Base-by-base conservation (phyloP, 2,797 vertebrate genomes). In the Argyrosomus regius region DNA sequence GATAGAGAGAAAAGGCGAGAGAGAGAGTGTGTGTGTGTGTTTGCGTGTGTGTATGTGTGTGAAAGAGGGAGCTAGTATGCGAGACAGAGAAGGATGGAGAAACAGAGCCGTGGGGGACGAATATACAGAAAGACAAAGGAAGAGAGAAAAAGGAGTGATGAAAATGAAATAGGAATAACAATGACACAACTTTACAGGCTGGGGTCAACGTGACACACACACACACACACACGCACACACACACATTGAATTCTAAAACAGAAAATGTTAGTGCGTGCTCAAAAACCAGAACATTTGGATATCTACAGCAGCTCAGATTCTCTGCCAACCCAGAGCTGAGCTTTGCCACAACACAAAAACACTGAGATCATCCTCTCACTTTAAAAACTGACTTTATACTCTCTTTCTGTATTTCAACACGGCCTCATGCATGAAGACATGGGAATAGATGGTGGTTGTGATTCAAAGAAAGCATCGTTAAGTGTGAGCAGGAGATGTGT, bases 31-130 rank as follows among this genome's bases (percentile, higher is more conserved):
- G 12, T 45, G 43, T 12, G 43, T 43, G 41, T 13, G 3, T 45
- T 8, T 35, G 35, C 35, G 17, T 12, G 62, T 43, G 62, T 12
- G 69, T 12, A 62, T 43, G 58, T 14, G 65, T 45, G 59, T 61
- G 48, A 62, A 6, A 59, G 57, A 67, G 62, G 49, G 64, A 59
- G 48, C 20, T 10, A 22, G 58, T 73, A 46, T 73, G 41, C 5
- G 24, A 86, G 75, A 78, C 58, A 80, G n/a, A 58, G 45, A 46
- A 52, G 20, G 67, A 75, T 80, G 41, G 20, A 68, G 52, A 45
- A 57, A 26, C 17, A 64, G 43, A 77, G 62, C 14, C 5, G 3
- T 57, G 54, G 43, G 79, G 45, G 20, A 49, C 8, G 9, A 46
- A 54, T 9, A 58, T 3, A 43, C 31, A 70, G 14, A 39, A 26